Evolutionary conservation across 2,797 vertebrate genomes (phyloP).

Genomic region (Periparus ater): DNA sequence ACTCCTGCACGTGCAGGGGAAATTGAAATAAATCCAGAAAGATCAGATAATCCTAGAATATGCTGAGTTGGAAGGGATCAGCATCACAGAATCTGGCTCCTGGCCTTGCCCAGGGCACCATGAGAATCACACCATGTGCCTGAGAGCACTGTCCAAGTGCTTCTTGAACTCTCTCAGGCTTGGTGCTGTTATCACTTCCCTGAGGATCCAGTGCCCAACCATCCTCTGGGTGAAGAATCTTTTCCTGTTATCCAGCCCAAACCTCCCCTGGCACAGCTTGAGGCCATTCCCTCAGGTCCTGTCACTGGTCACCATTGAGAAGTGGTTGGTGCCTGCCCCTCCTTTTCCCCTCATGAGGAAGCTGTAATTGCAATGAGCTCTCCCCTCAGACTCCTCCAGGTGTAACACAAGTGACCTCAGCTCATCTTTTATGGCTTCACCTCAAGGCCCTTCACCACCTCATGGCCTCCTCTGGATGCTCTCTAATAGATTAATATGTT

Average conservation of each 20-base stretch:
- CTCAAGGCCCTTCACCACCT: neutral
- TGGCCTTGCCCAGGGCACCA: neutral
- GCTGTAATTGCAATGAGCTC: neutral
- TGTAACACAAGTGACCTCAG: neutral
- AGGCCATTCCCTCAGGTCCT: neutral
- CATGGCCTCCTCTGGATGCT: neutral
- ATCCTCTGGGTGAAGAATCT: neutral
- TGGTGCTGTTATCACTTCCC: neutral
- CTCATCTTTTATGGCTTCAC: neutral
- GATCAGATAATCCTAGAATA: neutral
- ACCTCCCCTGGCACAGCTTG: neutral
- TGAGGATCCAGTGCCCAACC: rapidly evolving
- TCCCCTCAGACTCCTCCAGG: neutral
- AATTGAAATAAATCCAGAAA: neutral
- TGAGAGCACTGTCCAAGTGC: neutral
- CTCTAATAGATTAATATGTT: neutral
- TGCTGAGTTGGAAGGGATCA: neutral
- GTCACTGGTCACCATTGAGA: neutral
- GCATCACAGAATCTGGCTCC: neutral
- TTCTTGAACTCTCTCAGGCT: neutral
- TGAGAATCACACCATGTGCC: rapidly evolving
- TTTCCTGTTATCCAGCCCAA: neutral
- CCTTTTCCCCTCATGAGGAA: neutral
- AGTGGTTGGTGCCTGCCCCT: rapidly evolving
- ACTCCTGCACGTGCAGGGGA: neutral